phyloP scores from a whole-genome alignment of 2,113 vertebrate genomes.

The Melierax canorus region DNA sequence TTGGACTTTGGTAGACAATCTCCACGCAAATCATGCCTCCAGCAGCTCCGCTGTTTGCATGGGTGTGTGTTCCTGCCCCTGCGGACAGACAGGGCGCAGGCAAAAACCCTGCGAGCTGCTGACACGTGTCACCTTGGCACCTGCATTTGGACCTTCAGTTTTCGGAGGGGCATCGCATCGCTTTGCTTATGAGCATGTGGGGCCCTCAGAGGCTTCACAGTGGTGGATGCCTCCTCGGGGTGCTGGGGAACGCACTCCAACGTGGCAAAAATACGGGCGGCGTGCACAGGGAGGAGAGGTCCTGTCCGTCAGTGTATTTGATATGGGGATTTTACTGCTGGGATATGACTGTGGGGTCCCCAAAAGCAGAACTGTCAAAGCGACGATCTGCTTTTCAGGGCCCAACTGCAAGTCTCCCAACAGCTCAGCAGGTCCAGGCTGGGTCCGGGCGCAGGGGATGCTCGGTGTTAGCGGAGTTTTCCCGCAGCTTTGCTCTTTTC shows the following conservation, averaged over 20 bases:
- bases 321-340: neutral
- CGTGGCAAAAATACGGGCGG: neutral
- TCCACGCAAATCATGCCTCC: neutral
- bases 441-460: neutral
- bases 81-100: accelerated
- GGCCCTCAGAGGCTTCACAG: neutral
- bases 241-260: neutral
- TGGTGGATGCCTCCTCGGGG: neutral
- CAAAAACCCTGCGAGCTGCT: neutral
- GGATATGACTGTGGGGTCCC: too few relatives aligned
- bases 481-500: neutral
- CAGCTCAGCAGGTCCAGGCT: too few relatives aligned
- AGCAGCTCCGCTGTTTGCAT: neutral
- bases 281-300: accelerated
- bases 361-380: neutral
- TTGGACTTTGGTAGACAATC: neutral
- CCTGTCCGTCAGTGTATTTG: accelerated
- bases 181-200: accelerated
- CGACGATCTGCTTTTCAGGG: neutral
- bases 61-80: neutral
- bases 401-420: neutral
- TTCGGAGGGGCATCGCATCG: accelerated
- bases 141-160: neutral
- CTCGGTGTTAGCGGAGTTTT: neutral
- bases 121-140: neutral